phyloP scores from a whole-genome alignment of 2,888 invertebrate genomes.

The Trissoscelio sp. region DNA sequence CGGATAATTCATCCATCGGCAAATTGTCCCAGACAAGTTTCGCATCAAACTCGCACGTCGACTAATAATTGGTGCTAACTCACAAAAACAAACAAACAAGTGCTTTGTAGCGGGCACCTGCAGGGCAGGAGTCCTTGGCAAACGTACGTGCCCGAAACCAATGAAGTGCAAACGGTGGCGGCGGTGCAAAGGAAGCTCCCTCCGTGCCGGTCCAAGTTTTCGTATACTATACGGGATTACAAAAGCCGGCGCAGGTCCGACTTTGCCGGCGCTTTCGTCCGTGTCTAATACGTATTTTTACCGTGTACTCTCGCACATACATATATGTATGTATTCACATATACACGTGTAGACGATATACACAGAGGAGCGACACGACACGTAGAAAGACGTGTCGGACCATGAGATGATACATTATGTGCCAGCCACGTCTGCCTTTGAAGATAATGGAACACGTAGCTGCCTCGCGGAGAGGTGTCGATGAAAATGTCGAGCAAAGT shows the following conservation, averaged over 20 bases:
- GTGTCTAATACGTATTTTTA: slow-evolving; percentile 64
- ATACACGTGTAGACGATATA: background rate
- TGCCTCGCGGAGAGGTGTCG: slow-evolving; percentile 45
- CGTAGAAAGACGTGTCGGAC: slow-evolving; percentile 34
- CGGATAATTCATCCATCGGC: slow-evolving; percentile 27
- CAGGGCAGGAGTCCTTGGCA: slow-evolving; percentile 26
- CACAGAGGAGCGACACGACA: too few relatives aligned
- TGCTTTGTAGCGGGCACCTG: slow-evolving; percentile 49
- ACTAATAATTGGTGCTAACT: slow-evolving; percentile 31
- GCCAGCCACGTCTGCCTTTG: slow-evolving; percentile 58
- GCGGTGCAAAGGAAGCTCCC: slow-evolving; percentile 39
- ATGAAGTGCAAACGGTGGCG: slow-evolving; percentile 62
- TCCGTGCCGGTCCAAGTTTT: slow-evolving; percentile 35
- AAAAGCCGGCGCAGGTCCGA: slow-evolving; percentile 41
- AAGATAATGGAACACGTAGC: slow-evolving; percentile 63
- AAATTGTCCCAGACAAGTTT: slow-evolving; percentile 40
- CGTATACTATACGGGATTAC: slow-evolving; percentile 45
- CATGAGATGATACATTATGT: slow-evolving; percentile 57
- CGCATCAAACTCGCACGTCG: slow-evolving; percentile 10
- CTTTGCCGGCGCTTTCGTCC: slow-evolving; percentile 56
- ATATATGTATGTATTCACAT: too few relatives aligned
- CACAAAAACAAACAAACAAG: slow-evolving; percentile 61
- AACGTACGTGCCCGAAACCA: slow-evolving; percentile 65
- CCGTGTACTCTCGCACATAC: slow-evolving; percentile 6
- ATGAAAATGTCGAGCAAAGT: slow-evolving; percentile 62